A percentile compares a stretch with the other conserved stretches of the same genome.
phyloP scores from a whole-genome alignment of 2,888 invertebrate species.

The Bhutanitis thaidina region DNA sequence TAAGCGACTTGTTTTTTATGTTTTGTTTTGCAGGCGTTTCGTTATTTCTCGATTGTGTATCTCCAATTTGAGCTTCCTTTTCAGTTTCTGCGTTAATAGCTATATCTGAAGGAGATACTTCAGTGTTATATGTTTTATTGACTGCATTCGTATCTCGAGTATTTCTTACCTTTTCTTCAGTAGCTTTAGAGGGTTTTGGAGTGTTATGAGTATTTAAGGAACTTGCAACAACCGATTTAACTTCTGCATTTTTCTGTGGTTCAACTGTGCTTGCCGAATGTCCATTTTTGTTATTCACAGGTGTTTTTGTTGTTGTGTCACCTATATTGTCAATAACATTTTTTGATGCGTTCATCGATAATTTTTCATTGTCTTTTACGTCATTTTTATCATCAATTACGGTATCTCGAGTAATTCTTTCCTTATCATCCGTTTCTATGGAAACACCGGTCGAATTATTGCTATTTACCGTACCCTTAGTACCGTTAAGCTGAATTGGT shows the following conservation, averaged over 20 bases:
- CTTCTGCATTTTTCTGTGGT: not conserved
- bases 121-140: not conserved
- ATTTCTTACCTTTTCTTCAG: conserved; percentile 5
- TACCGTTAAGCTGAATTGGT: not conserved
- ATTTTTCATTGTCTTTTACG: not conserved
- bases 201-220: not conserved
- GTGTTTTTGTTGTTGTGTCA: not conserved
- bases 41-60: not conserved
- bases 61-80: not conserved
- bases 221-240: not conserved
- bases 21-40: too few species aligned
- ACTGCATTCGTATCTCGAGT: conserved; percentile 1
- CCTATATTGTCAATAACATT: too few species aligned
- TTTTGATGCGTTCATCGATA: too few species aligned
- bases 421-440: not conserved
- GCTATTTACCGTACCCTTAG: not conserved
- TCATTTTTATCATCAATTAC: not conserved
- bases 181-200: not conserved
- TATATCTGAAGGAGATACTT: not conserved
- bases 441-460: not conserved
- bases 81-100: not conserved
- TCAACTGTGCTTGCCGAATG: not conserved
- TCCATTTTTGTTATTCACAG: not conserved
- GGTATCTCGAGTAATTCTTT: conserved; percentile 2
- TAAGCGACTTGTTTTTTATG: not conserved